A percentile compares a stretch with the other conserved stretches of the same genome.
Evolutionary conservation across 2,797 vertebrate genomes (phyloP).

Genomic region (Myotis myotis): DNA sequence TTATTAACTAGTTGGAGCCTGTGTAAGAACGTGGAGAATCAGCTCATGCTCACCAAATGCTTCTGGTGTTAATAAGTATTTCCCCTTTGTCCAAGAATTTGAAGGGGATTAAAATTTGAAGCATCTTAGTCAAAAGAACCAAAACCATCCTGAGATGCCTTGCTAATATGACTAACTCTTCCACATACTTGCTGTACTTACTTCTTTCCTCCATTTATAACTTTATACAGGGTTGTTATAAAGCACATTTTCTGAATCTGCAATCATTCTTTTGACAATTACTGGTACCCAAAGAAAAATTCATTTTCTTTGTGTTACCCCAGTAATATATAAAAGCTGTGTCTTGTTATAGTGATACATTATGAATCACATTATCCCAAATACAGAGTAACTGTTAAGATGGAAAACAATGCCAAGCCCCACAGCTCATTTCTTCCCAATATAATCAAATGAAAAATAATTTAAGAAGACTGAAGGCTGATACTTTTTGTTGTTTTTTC

Average conservation of each 20-base stretch:
- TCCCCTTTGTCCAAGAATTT: background rate
- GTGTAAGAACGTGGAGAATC: background rate
- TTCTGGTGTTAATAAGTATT: background rate
- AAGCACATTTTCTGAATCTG: slow-evolving; percentile 71
- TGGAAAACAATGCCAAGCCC: slow-evolving; percentile 52
- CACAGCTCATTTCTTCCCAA: slow-evolving; percentile 32
- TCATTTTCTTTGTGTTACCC: slow-evolving; percentile 72
- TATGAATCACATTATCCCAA: slow-evolving; percentile 69
- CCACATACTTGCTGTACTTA: slow-evolving; percentile 50
- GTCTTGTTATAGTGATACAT: slow-evolving; percentile 68
- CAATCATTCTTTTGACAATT: slow-evolving; percentile 77
- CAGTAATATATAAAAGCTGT: slow-evolving; percentile 68
- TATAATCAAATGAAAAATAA: slow-evolving; percentile 60
- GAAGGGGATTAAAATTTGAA: background rate
- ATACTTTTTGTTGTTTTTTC: background rate
- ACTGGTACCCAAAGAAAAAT: slow-evolving; percentile 70
- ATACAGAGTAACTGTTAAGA: slow-evolving; percentile 56
- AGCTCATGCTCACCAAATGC: background rate
- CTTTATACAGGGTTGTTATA: slow-evolving; percentile 70
- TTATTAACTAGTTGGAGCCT: background rate
- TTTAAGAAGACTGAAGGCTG: slow-evolving; percentile 50
- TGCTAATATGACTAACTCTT: slow-evolving; percentile 66
- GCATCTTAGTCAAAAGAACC: slow-evolving; percentile 35
- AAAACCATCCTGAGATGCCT: slow-evolving; percentile 49
- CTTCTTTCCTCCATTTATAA: slow-evolving; percentile 58